A percentile compares a stretch with the other conserved stretches of the same genome.
Evolutionary conservation across 35 echinoderm and acorn worm genomes (phyloP).

Genomic region (Hemicentrotus pulcherrimus): DNA sequence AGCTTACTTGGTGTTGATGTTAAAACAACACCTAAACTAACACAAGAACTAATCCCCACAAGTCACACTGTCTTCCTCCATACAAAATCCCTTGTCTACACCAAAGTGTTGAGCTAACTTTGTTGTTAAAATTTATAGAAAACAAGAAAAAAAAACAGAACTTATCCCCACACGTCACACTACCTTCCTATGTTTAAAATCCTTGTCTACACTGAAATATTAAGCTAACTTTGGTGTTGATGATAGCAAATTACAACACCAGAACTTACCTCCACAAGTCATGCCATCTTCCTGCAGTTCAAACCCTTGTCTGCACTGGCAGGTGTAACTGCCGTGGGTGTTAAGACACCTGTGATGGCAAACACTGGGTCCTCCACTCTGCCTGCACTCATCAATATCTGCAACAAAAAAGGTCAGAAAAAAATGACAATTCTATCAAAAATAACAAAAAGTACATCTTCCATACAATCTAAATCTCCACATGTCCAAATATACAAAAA

Average conservation of each 20-base stretch:
- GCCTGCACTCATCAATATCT: slow-evolving; percentile 91
- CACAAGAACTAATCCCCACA: slow-evolving; percentile 67
- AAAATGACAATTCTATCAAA: not conserved
- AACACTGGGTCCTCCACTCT: slow-evolving; percentile 50
- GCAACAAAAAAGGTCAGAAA: not conserved
- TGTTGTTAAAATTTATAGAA: slow-evolving; percentile 50
- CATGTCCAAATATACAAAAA: too few species aligned
- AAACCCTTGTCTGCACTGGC: slow-evolving; percentile 78
- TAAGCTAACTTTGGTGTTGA: slow-evolving; percentile 84
- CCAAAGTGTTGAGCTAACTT: slow-evolving; percentile 73
- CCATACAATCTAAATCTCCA: too few species aligned
- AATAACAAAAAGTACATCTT: too few species aligned
- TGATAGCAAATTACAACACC: not conserved
- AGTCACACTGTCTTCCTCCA: slow-evolving; percentile 60
- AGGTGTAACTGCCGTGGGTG: slow-evolving; percentile 90
- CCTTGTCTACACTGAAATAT: slow-evolving; percentile 72
- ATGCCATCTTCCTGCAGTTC: slow-evolving; percentile 66
- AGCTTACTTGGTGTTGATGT: not conserved
- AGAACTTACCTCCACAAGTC: slow-evolving; percentile 83
- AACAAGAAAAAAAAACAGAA: not conserved
- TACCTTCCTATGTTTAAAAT: slow-evolving; percentile 63
- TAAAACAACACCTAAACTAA: not conserved
- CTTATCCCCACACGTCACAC: slow-evolving; percentile 84
- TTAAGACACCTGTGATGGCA: slow-evolving; percentile 88
- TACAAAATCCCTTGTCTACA: slow-evolving; percentile 70